Percentiles rank a stretch among this genome's conserved stretches.
Evolutionary conservation across 2,888 invertebrate species (phyloP).

Genomic region (Toxonevra muliebris): DNA sequence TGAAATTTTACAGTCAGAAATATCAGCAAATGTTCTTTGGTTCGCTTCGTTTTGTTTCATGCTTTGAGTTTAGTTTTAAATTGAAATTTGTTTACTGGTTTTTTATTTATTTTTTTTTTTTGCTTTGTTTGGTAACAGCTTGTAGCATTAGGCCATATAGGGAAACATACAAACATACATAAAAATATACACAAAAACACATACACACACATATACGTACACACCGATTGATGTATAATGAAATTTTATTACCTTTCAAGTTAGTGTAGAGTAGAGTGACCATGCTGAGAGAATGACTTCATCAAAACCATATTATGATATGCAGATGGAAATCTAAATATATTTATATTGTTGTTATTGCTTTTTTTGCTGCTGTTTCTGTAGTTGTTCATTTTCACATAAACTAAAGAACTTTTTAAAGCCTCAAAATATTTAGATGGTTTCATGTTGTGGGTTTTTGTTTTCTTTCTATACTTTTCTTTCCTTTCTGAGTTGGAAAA

Average conservation of each 20-base stretch:
- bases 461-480: no score
- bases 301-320: conserved; percentile 4
- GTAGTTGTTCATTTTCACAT: neutral
- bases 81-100: neutral
- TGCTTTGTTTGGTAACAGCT: conserved; percentile 19
- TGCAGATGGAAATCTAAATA: neutral
- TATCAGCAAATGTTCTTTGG: no score
- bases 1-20: neutral
- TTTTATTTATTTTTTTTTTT: no score
- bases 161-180: no score
- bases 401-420: no score
- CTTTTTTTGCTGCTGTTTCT: neutral
- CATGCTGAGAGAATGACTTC: conserved; percentile 7
- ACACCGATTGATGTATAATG: neutral
- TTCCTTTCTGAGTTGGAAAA: no score
- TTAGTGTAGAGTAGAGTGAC: neutral
- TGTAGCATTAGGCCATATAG: neutral
- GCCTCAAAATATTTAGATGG: no score
- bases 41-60: no score
- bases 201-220: no score
- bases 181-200: no score
- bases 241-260: conserved; percentile 20
- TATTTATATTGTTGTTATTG: neutral
- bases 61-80: neutral
- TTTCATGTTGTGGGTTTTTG: no score